Evolutionary conservation across 2,888 invertebrate genomes (phyloP), one percentile per base, ranked within the genome.

Genomic region (Tortrix viridana): DNA sequence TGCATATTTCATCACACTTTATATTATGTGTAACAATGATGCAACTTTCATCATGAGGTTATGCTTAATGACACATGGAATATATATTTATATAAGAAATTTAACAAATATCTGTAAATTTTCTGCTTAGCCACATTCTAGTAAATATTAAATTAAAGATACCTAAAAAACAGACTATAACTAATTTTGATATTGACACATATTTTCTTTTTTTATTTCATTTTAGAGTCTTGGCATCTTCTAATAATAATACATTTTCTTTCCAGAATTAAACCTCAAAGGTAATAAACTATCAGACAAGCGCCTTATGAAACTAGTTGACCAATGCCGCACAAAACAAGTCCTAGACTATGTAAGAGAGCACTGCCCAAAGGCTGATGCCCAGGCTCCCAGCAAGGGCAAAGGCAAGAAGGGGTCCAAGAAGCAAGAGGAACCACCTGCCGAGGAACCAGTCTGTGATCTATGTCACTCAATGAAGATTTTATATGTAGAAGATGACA

Each of bases 281-380:
- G 95, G 95, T 5, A 97, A 97, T 83, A 95, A 95, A 65, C 83
- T 97, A 18, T 79, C 93, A 0, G 97, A 97, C 80, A 94, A 95
- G 70, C 92, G 96, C 6, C 92, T 97, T 43, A 90, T 93, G 71
- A 97, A 97, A 79, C 82, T 97, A 1, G 94, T 96, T 0, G 94
- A 95, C 68, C 96, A 96, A 75, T 95, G 95, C 71, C 93, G 95
- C 14, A 94, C 94, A 0, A 96, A 96, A 76, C 95, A 96, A 81
- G 92, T 97, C 4, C 70, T 97, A 23, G 96, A 96, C 74, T 97
- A 96, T 76, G 92, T 97, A 2, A 89, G 94, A n/a, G 94, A 94
- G 61, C 93, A 96, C 67, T 95, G 95, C 73, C 85, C 92, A 0
- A 93, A 89, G 72, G 69, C 73, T 0, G 88, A 88, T 46, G 49